phyloP scores from a whole-genome alignment of 1,140 invertebrate species.

The Leptinotarsa defecta region DNA sequence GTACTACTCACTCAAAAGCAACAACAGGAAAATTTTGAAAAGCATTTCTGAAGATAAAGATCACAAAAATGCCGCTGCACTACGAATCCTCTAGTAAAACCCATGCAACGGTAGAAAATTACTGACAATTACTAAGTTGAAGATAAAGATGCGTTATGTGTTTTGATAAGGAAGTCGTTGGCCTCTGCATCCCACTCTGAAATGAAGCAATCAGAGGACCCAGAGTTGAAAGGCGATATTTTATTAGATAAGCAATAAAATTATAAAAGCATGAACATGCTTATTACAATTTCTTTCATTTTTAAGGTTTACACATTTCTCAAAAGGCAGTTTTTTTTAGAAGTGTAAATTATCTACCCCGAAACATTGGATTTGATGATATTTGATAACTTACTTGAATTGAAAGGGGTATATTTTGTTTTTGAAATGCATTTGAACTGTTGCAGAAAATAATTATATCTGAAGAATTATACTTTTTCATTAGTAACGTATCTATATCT shows the following conservation, averaged over 20 bases:
- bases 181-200: constrained; percentile 43
- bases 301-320: too few relatives aligned
- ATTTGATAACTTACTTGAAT: too few relatives aligned
- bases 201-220: constrained; percentile 11
- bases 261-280: background rate
- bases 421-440: too few relatives aligned
- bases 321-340: too few relatives aligned
- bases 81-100: constrained; percentile 10
- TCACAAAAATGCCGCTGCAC: constrained; percentile 11
- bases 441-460: too few relatives aligned
- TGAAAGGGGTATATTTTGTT: too few relatives aligned
- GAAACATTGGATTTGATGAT: too few relatives aligned
- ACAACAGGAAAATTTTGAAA: constrained; percentile 28
- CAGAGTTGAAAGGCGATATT: constrained; percentile 5
- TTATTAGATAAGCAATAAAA: constrained; percentile 12
- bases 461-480: too few relatives aligned
- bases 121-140: constrained; percentile 21
- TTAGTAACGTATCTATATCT: too few relatives aligned
- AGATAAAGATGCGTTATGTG: constrained; percentile 28
- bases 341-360: too few relatives aligned
- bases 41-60: constrained; percentile 24
- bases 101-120: constrained; percentile 23
- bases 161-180: constrained; percentile 45
- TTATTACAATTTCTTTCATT: too few relatives aligned
- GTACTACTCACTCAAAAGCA: constrained; percentile 23